Percentiles rank a stretch among this genome's conserved stretches.
Conservation (phyloP, 2,888 invertebrate genomes). For the Eristalis pertinax region DNA sequence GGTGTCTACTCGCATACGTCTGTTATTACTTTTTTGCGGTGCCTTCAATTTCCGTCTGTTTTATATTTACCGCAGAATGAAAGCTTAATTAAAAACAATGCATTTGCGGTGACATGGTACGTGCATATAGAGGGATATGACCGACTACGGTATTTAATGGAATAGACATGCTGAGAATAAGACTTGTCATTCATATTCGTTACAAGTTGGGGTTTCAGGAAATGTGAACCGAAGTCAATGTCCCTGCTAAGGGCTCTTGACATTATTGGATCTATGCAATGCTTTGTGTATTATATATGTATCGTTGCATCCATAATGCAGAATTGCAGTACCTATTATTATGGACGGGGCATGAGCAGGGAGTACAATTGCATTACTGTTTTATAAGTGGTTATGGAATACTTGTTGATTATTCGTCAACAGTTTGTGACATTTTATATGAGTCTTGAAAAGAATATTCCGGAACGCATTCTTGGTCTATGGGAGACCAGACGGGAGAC, state of each 20-base stretch:
- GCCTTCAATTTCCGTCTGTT: slow-evolving; percentile 71
- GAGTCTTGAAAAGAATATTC: too few species aligned
- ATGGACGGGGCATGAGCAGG: too few species aligned
- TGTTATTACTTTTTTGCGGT: slow-evolving; percentile 67
- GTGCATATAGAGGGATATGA: neutral
- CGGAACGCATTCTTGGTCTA: too few species aligned
- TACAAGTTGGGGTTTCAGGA: neutral
- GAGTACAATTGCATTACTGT: too few species aligned
- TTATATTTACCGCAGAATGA: slow-evolving; percentile 71
- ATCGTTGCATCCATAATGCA: neutral
- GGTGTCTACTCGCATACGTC: slow-evolving; percentile 38
- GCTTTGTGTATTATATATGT: neutral
- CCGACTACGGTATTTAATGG: neutral
- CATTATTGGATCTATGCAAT: neutral
- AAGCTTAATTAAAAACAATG: slow-evolving; percentile 72
- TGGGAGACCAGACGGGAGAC: too few species aligned
- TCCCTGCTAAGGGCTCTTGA: neutral
- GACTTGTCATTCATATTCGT: neutral
- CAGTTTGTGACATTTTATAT: too few species aligned
- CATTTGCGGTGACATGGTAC: slow-evolving; percentile 66
- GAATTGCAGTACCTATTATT: neutral
- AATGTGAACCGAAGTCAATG: neutral
- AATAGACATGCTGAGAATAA: neutral
- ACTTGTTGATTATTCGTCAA: too few species aligned
- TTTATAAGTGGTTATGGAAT: too few species aligned